Conservation (phyloP, 2,888 invertebrate species). For the Lingula anatina region DNA sequence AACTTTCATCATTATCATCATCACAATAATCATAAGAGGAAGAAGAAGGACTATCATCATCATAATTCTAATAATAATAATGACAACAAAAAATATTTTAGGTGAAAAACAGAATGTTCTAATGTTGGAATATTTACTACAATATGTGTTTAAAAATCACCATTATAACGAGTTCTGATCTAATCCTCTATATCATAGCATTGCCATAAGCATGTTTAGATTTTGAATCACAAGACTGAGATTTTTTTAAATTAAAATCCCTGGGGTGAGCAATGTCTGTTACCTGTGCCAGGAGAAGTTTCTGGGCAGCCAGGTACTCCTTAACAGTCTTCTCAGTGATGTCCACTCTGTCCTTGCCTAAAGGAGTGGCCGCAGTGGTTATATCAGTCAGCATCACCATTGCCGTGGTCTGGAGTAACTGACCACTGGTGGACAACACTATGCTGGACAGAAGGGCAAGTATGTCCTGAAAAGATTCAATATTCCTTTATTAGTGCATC, state of each 20-base stretch:
- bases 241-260: background rate
- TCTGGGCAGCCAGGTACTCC: conserved; percentile 33
- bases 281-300: conserved; percentile 32
- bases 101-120: too few relatives aligned
- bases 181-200: too few relatives aligned
- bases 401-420: conserved; percentile 10
- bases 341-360: conserved; percentile 18
- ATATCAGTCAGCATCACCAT: conserved; percentile 14
- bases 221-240: too few relatives aligned
- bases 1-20: too few relatives aligned
- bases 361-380: conserved; percentile 14
- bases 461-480: background rate
- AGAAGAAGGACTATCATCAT: background rate
- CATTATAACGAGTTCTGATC: too few relatives aligned
- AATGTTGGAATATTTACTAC: too few relatives aligned
- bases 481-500: too few relatives aligned
- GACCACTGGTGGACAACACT: conserved; percentile 12
- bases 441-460: conserved; percentile 1
- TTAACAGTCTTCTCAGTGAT: conserved; percentile 23
- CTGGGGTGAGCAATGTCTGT: background rate
- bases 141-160: too few relatives aligned
- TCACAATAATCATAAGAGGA: background rate
- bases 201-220: too few relatives aligned
- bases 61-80: background rate
- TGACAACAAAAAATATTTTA: background rate